A percentile compares a stretch with the other conserved stretches of the same genome.
Evolutionary conservation across 92 coral and sea anemone genomes (phyloP).

Genomic region (Plumapathes pennacea): DNA sequence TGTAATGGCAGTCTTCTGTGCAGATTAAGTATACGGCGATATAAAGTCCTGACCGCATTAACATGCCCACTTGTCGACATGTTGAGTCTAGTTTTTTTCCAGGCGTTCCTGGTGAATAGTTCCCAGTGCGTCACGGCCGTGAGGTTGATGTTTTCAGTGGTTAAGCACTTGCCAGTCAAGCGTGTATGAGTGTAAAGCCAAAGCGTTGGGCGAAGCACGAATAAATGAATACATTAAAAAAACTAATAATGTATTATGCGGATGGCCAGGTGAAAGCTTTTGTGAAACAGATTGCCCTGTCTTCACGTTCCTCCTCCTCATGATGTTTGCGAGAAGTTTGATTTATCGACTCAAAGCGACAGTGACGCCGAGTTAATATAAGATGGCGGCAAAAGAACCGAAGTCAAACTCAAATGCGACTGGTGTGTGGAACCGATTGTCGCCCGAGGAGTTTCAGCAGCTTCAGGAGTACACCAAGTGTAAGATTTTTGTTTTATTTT

Average conservation of each 20-base stretch:
- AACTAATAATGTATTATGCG: conserved; percentile 80
- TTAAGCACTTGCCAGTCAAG: conserved; percentile 44
- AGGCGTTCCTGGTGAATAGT: conserved; percentile 41
- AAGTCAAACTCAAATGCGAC: conserved; percentile 78
- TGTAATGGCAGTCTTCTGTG: conserved; percentile 64
- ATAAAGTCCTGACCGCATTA: conserved; percentile 43
- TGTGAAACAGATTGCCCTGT: conserved; percentile 57
- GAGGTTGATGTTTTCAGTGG: conserved; percentile 50
- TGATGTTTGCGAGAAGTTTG: conserved; percentile 33
- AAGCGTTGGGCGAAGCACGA: too few relatives aligned
- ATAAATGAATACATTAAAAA: conserved; percentile 71
- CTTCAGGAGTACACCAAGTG: conserved; percentile 99
- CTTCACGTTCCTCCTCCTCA: conserved; percentile 47
- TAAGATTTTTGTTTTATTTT: conserved; percentile 57
- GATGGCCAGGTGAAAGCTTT: conserved; percentile 89
- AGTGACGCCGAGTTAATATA: conserved; percentile 25
- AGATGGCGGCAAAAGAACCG: too few relatives aligned
- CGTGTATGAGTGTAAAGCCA: too few relatives aligned
- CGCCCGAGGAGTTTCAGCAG: conserved; percentile 98
- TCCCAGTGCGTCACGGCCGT: conserved; percentile 43
- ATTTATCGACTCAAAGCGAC: too few relatives aligned
- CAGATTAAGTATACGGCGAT: conserved; percentile 66
- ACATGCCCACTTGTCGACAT: too few relatives aligned
- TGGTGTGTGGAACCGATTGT: conserved; percentile 97
- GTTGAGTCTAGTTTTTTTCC: conserved; percentile 1